A percentile compares a stretch with the other conserved stretches of the same genome.
These are phyloP conservation scores for Sminthurinus aureus DNA, from an alignment of 2,888 invertebrate species.

Conservation along the genomic window DNA sequence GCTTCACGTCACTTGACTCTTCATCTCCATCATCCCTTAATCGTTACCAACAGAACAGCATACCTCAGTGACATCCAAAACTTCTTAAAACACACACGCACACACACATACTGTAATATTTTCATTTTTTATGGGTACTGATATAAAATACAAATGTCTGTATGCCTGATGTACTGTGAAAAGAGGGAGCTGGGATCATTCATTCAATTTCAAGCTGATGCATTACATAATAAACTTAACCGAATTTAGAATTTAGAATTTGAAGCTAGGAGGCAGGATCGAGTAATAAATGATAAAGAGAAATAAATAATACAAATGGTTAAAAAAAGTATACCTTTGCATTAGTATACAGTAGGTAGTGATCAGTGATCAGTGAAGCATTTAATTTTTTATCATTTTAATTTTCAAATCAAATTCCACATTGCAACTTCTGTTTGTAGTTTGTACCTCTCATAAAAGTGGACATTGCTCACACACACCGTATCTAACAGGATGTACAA, in stretches of 20 bases:
- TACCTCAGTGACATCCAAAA: neutral
- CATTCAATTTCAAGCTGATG: too few species aligned
- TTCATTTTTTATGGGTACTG: neutral
- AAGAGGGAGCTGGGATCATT: too few species aligned
- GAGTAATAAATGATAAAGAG: too few species aligned
- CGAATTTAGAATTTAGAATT: too few species aligned
- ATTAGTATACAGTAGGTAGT: too few species aligned
- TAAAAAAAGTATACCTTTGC: too few species aligned
- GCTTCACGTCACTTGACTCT: neutral
- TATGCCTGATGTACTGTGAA: too few species aligned
- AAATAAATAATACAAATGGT: too few species aligned
- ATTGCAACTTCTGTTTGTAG: neutral
- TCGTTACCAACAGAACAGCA: neutral
- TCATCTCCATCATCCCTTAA: neutral
- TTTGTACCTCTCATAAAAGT: neutral
- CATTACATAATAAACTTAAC: too few species aligned
- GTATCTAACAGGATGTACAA: too few species aligned
- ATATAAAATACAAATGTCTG: too few species aligned
- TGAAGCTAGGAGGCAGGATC: too few species aligned
- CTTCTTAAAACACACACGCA: neutral
- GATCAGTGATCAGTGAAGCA: neutral
- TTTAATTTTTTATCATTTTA: conserved; percentile 5
- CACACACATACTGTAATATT: neutral
- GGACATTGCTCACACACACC: neutral
- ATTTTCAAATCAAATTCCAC: neutral